Base-by-base conservation (phyloP, 2,888 invertebrate species). In the Monochamus alternatus region DNA sequence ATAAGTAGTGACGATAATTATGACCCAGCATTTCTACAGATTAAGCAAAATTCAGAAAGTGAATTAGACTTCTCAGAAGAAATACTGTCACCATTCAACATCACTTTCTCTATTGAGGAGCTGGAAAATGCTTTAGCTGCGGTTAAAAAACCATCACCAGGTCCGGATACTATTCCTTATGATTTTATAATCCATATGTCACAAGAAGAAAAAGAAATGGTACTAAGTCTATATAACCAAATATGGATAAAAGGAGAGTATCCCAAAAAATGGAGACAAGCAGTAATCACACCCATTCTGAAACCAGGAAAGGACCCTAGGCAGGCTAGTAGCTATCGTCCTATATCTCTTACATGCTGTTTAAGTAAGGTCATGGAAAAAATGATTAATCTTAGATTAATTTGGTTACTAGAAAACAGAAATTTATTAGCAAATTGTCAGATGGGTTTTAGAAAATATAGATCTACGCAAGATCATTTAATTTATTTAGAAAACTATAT, bases 81-180 rank as follows among this genome's bases (percentile, higher is more conserved):
- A 8, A 59, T 22, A 4, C 8, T n/a, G 10, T 59, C 59, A 4
- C 9, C 5, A 5, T 59, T 14, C 22, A 59, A 59, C 9, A 22
- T 1, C 10, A n/a, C 30, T 59, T 59, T 59, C 14, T 4, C 22
- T 8, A 59, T 59, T 4, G 5, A 4, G 4, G 59, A 59, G 14
- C 9, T 59, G 4, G 59, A 59, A 22, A 22, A 22, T 22, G 59
- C 59, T 30, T n/a, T 59, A 14, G 4, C 22, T 14, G 83, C 7
- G 3, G n/a, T 9, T 1, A 51, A 10, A 51, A 51, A 51, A 8
- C 3, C 51, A 2, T 51, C 51, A 9, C 51, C 51, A 9, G 51
- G 51, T 9, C 51, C 51, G 3, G 51, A 51, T 51, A 5, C 10
- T 1, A 51, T 51, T 4, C 10, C 51, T 10, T 51, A 51, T 51